phyloP scores from a whole-genome alignment of 2,888 invertebrate species.

The Erynnis tages region DNA sequence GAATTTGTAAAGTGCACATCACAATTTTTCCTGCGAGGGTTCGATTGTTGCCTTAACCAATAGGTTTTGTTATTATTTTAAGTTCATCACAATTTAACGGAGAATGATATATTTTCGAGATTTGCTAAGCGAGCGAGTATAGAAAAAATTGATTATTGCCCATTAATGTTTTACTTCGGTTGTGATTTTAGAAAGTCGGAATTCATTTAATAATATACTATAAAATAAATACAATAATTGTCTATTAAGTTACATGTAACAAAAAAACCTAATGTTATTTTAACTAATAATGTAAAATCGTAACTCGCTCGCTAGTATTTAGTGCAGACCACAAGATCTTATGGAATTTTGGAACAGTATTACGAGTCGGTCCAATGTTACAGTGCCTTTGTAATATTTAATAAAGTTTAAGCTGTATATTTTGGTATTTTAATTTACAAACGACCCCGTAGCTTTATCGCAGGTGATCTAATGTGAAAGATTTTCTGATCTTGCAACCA shows the following conservation, averaged over 20 bases:
- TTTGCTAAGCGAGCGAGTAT: neutral
- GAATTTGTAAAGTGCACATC: constrained; percentile 7
- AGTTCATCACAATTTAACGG: constrained; percentile 30
- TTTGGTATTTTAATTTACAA: constrained; percentile 36
- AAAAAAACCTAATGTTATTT: too few relatives aligned
- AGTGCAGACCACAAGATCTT: constrained; percentile 22
- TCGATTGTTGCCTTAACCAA: constrained; percentile 28
- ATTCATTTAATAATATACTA: too few relatives aligned
- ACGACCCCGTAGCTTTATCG: neutral
- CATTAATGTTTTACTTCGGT: too few relatives aligned
- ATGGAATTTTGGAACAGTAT: constrained; percentile 55
- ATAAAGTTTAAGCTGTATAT: constrained; percentile 53
- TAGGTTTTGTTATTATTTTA: constrained; percentile 32
- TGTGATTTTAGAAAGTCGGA: too few relatives aligned
- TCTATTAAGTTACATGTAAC: neutral
- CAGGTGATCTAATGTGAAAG: too few relatives aligned
- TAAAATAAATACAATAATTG: neutral
- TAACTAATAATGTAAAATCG: too few relatives aligned
- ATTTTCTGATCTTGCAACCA: too few relatives aligned
- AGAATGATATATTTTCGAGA: neutral
- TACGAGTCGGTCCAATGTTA: constrained; percentile 50
- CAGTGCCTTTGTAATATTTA: constrained; percentile 72
- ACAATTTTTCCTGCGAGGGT: constrained; percentile 13
- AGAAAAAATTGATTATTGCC: neutral
- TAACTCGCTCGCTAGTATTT: constrained; percentile 10